Evolutionary conservation across 2,113 vertebrate genomes (phyloP), one percentile per base, ranked within the genome.

Genomic region (Crocuta crocuta): DNA sequence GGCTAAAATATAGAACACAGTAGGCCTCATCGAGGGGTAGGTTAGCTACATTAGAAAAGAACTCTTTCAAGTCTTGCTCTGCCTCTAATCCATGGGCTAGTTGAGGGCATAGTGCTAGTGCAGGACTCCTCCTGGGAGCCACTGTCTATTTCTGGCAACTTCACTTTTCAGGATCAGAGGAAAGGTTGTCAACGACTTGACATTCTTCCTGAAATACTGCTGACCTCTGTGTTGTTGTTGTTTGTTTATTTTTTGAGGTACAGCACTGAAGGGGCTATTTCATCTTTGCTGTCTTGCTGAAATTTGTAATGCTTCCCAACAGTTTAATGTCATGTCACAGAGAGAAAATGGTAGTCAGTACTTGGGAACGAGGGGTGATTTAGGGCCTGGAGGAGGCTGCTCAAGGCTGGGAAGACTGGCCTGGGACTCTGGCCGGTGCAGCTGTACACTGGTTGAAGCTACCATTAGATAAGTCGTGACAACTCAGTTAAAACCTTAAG

Each of bases 181-280:
- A 63, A 68, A 93, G n/a, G 45, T 87, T 58, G 68, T 94, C 83
- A 86, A 4, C 0, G 1, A 35, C 55, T 61, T 94, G 95, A 96
- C 68, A 58, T 5, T 89, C n/a, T 85, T 93, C 31, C 68, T 89
- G 55, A 61, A 96, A 74, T 79, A 35, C 26, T 74, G 26, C 90
- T 97, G 95, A 97, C 66, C 66, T 48, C 48, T 48, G 5, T 7
- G 2, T n/a, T 95, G 53, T 66, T 10, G 2, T n/a, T 94, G 53
- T 71, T 95, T 33, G 43, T 80, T 92, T 97, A 45, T 80, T 43
- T 95, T 82, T 86, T 53, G 13, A 83, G 81, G 61, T 48, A 35
- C 16, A 66, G 45, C 39, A 73, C 33, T 88, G 58, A 24, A 58
- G 55, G 90, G n/a, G 31, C 73, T 79, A 48, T 50, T 65, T 48